Percentiles rank a stretch among this genome's conserved stretches.
phyloP scores from a whole-genome alignment of 2,113 vertebrate genomes.

The Eudorcas thomsonii region DNA sequence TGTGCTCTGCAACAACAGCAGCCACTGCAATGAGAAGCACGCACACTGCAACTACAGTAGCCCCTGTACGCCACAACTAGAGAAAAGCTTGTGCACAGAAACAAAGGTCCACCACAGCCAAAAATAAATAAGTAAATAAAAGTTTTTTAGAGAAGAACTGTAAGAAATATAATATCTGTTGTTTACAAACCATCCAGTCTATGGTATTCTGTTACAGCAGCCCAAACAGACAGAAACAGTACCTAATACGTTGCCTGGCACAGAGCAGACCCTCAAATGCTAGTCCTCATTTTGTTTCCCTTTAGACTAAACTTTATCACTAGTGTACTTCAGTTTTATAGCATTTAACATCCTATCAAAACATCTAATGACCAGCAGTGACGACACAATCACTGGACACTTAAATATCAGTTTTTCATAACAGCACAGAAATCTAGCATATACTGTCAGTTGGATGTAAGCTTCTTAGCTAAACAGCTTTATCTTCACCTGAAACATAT shows the following conservation, averaged over 20 bases:
- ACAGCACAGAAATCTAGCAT: not conserved
- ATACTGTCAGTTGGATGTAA: not conserved
- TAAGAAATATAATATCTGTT: not conserved
- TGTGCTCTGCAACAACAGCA: not conserved
- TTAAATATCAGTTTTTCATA: conserved; percentile 15
- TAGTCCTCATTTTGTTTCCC: not conserved
- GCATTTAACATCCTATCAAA: not conserved
- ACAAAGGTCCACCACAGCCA: not conserved
- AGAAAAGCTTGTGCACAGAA: not conserved
- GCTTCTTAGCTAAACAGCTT: not conserved
- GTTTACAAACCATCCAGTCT: not conserved
- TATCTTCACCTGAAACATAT: not conserved
- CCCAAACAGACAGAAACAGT: not conserved
- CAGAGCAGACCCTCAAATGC: not conserved
- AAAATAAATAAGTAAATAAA: not conserved
- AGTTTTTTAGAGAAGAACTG: not conserved
- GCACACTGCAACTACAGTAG: not conserved
- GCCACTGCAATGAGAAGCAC: not conserved
- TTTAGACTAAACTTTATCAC: not conserved
- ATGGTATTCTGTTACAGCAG: not conserved
- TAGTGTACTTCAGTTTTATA: not conserved
- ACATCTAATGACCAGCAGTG: not conserved
- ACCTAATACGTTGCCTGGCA: not conserved
- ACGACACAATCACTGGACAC: not conserved
- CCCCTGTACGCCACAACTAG: not conserved